phyloP scores from a whole-genome alignment of 2,797 vertebrate genomes.

The Rhinogobio ventralis region DNA sequence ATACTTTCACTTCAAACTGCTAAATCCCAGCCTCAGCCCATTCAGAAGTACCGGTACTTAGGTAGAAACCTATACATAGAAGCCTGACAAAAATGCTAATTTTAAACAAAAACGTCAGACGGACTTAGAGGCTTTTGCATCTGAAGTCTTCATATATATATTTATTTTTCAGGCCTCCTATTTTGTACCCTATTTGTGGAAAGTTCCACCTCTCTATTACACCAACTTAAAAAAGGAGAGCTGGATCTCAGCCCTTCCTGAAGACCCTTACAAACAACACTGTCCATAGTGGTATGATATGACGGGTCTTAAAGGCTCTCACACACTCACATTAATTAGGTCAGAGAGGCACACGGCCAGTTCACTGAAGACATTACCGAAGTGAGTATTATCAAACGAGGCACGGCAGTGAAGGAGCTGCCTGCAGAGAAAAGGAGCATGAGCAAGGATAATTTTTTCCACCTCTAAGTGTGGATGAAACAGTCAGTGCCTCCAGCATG shows the following conservation, averaged over 20 bases:
- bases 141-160: too few species aligned
- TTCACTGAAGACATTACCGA: conserved; percentile 31
- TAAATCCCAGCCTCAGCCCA: too few species aligned
- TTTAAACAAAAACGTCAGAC: too few species aligned
- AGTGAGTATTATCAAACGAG: conserved; percentile 67
- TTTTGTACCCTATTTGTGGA: not conserved
- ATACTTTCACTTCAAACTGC: too few species aligned
- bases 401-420: conserved; percentile 58
- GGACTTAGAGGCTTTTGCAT: too few species aligned
- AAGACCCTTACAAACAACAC: conserved; percentile 23
- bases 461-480: conserved; percentile 47
- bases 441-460: conserved; percentile 2
- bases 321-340: conserved; percentile 43
- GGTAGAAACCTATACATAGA: too few species aligned
- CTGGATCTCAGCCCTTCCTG: not conserved
- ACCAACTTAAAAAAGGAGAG: not conserved
- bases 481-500: conserved; percentile 48
- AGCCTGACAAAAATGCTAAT: too few species aligned
- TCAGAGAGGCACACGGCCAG: conserved; percentile 24
- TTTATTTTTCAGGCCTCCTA: not conserved
- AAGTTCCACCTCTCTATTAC: not conserved
- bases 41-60: too few species aligned
- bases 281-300: conserved; percentile 20
- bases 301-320: conserved; percentile 20
- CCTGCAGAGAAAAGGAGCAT: conserved; percentile 9